Percentiles rank a stretch among this genome's conserved stretches.
Evolutionary conservation across 1,140 invertebrate species (phyloP).

Genomic region (Plectrocnemia conspersa): DNA sequence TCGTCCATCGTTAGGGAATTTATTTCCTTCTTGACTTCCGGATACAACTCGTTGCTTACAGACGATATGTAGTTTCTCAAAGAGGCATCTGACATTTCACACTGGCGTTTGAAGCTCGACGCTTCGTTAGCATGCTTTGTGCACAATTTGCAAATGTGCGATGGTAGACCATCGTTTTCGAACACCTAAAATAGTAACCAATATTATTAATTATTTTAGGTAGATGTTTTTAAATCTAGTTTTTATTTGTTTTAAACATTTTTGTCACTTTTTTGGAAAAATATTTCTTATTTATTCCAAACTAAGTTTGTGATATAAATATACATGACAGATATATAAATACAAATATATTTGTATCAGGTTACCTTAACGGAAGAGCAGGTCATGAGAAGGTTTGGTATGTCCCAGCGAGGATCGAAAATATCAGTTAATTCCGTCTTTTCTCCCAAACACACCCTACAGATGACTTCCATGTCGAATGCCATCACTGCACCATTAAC

Average conservation of each 20-base stretch:
- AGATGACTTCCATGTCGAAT: slow-evolving; percentile 21
- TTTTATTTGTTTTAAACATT: not conserved
- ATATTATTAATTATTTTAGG: not conserved
- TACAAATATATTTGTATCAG: not conserved
- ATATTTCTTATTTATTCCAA: not conserved
- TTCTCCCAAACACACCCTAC: slow-evolving; percentile 21
- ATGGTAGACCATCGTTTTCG: slow-evolving; percentile 32
- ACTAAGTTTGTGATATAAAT: not conserved
- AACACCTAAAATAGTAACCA: slow-evolving; percentile 31
- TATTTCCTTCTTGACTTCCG: slow-evolving; percentile 23
- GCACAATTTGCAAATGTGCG: slow-evolving; percentile 30
- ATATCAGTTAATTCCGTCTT: slow-evolving; percentile 18
- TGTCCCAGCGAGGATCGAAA: slow-evolving; percentile 15
- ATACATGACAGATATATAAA: not conserved
- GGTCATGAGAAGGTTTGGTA: slow-evolving; percentile 22
- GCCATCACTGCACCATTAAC: too few relatives aligned
- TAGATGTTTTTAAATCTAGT: not conserved
- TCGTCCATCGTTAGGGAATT: slow-evolving; percentile 15
- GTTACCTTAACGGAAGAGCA: slow-evolving; percentile 29
- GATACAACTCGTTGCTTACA: not conserved
- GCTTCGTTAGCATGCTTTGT: slow-evolving; percentile 19
- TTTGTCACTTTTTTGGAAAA: too few relatives aligned
- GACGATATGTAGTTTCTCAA: slow-evolving; percentile 28
- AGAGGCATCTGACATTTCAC: slow-evolving; percentile 30
- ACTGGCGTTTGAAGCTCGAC: slow-evolving; percentile 30